These are phyloP conservation scores for Noctua comes DNA, from an alignment of 2,888 invertebrate species.

Conservation along the genomic window DNA sequence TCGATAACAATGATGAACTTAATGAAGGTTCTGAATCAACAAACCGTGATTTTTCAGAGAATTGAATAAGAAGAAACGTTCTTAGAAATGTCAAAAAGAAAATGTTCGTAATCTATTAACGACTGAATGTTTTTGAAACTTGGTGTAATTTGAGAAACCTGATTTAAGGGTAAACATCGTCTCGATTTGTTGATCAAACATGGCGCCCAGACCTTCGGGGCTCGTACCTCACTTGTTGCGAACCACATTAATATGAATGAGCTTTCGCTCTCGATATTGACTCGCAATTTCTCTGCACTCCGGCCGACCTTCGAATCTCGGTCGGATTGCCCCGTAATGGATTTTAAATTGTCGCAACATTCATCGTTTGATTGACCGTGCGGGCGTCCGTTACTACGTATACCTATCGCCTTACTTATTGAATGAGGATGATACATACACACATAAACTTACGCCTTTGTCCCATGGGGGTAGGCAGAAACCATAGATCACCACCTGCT, in stretches of 20 bases:
- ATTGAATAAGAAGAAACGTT: constrained; percentile 11
- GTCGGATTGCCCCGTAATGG: constrained; percentile 81
- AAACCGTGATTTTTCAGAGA: constrained; percentile 7
- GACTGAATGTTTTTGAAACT: constrained; percentile 7
- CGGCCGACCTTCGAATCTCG: constrained; percentile 70
- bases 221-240: constrained; percentile 64
- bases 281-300: constrained; percentile 62
- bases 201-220: constrained; percentile 10
- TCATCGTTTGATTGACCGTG: constrained; percentile 74
- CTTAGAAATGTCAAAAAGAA: background rate
- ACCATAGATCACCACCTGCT: too few relatives aligned
- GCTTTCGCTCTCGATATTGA: constrained; percentile 66
- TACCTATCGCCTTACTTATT: constrained; percentile 35
- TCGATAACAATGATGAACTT: constrained; percentile 30
- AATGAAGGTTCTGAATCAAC: constrained; percentile 27
- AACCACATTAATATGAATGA: constrained; percentile 73
- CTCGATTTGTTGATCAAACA: constrained; percentile 35
- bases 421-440: background rate
- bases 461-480: too few relatives aligned
- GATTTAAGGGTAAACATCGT: constrained; percentile 19
- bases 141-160: constrained; percentile 26
- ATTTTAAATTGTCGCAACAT: constrained; percentile 81
- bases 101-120: constrained; percentile 4
- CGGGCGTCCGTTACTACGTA: constrained; percentile 62
- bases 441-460: too few relatives aligned